Evolutionary conservation across 2,113 vertebrate genomes (phyloP), one percentile per base, ranked within the genome.

Genomic region (Scytalopus superciliaris): DNA sequence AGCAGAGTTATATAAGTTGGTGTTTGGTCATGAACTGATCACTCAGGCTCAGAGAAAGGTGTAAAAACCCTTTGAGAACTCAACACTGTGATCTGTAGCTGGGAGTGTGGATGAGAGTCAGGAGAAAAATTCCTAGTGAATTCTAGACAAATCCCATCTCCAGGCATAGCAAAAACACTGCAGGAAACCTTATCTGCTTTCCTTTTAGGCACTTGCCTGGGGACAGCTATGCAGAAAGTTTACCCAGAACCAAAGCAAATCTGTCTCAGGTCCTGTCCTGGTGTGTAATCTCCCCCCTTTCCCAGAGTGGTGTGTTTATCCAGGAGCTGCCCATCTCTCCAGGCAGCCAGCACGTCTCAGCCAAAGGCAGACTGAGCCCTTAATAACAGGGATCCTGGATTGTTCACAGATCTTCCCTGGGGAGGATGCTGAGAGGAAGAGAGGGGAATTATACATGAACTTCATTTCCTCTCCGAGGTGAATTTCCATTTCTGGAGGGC

Each of bases 51-150:
- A 42, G 75, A 42, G 30, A 40, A 72, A 86, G 59, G 68, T 87
- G 59, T 63, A 52, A 96, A 91, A 94, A 79, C 21, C 42, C 68
- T 89, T 28, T 76, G 63, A 63, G 68, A 96, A 50, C 87, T 87
- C 55, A 59, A 10, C 76, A 52, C 72, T 24, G 2, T 47, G 33
- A 44, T 90, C 63, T 77, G n/a, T 5, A 52, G 35, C 85, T 66
- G 79, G 60, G 68, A 44, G 23, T 37, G 47, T 74, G 69, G 31
- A 57, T 14, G 62, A 67, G 27, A 80, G 27, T 15, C 18, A 50
- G 31, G 27, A 90, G 49, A 31, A 83, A 49, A 88, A 69, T 18
- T 84, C 60, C 19, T 69, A 77, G 33, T 35, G 62, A 83, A 30
- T 39, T 91, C 18, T 4, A 40, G 67, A 59, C 1, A 7, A 91